Conservation (phyloP, 2,888 invertebrate genomes). For the Campoletis raptor region DNA sequence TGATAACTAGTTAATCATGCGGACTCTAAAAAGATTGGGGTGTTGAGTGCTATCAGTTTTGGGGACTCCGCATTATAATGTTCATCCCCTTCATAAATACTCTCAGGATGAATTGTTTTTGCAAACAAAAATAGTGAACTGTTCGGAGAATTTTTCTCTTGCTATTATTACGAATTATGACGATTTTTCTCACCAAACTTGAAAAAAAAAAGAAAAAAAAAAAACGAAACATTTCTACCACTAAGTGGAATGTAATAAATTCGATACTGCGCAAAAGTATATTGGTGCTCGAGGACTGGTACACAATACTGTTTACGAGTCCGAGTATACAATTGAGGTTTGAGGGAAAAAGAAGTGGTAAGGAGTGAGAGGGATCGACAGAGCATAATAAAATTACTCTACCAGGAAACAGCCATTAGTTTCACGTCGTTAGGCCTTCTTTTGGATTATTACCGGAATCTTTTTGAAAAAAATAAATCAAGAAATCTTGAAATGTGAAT, state of each 20-base stretch:
- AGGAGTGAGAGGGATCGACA: not conserved
- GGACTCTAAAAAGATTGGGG: too few species aligned
- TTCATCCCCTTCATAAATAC: too few species aligned
- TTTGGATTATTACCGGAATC: conserved; percentile 56
- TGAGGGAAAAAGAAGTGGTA: not conserved
- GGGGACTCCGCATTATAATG: too few species aligned
- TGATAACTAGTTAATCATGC: too few species aligned
- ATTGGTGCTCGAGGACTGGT: conserved; percentile 5
- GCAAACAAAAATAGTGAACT: not conserved
- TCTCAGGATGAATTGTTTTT: not conserved
- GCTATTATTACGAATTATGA: not conserved
- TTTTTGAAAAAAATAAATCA: conserved; percentile 25
- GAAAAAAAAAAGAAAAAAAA: conserved; percentile 38
- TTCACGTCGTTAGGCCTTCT: conserved; percentile 54
- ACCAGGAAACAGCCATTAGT: conserved; percentile 59
- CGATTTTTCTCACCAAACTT: not conserved
- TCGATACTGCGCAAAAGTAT: conserved; percentile 3
- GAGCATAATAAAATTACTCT: conserved; percentile 56
- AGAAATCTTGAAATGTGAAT: conserved; percentile 38
- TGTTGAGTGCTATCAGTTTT: too few species aligned
- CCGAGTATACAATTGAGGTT: conserved; percentile 26
- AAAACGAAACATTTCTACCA: conserved; percentile 33
- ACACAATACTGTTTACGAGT: not conserved
- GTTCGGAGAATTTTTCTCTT: not conserved
- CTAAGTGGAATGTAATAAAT: conserved; percentile 47